A percentile compares a stretch with the other conserved stretches of the same genome.
phyloP scores from a whole-genome alignment of 2,888 invertebrate genomes.

The Hydrotaea diabolus region DNA sequence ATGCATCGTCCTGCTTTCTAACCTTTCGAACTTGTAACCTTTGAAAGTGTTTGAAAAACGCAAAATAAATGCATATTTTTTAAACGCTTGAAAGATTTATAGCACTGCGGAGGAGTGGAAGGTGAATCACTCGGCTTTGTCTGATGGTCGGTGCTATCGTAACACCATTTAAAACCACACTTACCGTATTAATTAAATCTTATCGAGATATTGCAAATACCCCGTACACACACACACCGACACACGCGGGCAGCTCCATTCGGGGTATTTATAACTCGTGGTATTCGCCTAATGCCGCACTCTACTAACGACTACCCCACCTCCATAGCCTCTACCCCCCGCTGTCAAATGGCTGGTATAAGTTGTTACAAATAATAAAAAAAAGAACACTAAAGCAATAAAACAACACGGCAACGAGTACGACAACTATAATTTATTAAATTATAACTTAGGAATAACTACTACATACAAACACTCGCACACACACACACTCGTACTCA shows the following conservation, averaged over 20 bases:
- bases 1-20: no score
- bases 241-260: no score
- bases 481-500: no score
- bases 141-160: conserved; percentile 1
- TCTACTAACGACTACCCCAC: no score
- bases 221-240: not conserved
- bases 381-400: not conserved
- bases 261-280: no score
- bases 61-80: not conserved
- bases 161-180: conserved; percentile 54
- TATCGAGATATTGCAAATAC: conserved; percentile 53
- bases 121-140: not conserved
- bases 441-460: conserved; percentile 43
- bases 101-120: not conserved
- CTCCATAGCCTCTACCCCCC: no score
- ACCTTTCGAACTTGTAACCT: not conserved
- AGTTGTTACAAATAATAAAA: conserved; percentile 35
- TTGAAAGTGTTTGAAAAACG: not conserved
- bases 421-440: conserved; percentile 46
- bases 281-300: no score
- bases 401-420: not conserved
- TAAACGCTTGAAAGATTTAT: not conserved
- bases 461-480: not conserved
- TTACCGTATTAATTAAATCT: conserved; percentile 52
- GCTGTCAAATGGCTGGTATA: not conserved